Evolutionary conservation across 2,797 vertebrate species (phyloP).

Genomic region (Eidolon dupreanum): DNA sequence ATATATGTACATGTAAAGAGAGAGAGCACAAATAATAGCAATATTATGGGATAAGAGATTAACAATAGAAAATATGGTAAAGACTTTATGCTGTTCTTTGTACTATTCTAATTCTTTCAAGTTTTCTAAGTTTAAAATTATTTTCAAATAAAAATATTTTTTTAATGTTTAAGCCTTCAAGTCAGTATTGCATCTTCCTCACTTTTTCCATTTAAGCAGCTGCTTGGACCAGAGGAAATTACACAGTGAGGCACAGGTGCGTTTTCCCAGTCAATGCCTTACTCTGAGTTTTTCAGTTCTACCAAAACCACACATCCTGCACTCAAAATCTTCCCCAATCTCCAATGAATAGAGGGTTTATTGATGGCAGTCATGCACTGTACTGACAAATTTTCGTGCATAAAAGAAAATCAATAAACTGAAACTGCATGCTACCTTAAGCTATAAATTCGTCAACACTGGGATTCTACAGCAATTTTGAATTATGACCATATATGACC

Average conservation of each 20-base stretch:
- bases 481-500: not conserved
- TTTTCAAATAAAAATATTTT: not conserved
- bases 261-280: not conserved
- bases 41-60: not conserved
- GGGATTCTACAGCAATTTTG: slow-evolving; percentile 19
- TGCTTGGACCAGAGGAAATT: not conserved
- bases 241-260: not conserved
- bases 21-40: not conserved
- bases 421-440: slow-evolving; percentile 14
- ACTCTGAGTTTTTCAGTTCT: not conserved
- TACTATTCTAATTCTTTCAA: not conserved
- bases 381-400: slow-evolving; percentile 17
- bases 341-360: not conserved
- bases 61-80: not conserved
- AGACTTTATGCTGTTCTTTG: not conserved
- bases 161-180: not conserved
- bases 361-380: not conserved
- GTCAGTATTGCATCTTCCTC: not conserved
- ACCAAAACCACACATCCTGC: not conserved
- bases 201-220: not conserved
- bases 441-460: not conserved
- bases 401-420: slow-evolving; percentile 58
- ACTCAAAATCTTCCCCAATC: not conserved
- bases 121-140: slow-evolving; percentile 49
- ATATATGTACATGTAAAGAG: not conserved